Conservation (phyloP, 2,797 vertebrate genomes). For the Galaxias olidus region DNA sequence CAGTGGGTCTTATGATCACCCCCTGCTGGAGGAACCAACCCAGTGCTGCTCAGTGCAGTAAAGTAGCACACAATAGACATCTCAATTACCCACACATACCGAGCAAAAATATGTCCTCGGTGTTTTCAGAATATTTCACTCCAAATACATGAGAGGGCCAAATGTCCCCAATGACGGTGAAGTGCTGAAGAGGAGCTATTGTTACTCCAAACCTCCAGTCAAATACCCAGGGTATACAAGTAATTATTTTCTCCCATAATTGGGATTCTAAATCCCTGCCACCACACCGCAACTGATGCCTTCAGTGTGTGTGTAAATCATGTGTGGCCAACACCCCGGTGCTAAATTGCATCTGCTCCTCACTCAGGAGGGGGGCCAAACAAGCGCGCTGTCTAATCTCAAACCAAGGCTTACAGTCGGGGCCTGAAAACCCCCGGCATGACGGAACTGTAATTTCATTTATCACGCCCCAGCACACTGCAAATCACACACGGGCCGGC, state of each 20-base stretch:
- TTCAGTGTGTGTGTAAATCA: constrained; percentile 34
- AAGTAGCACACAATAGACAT: constrained; percentile 6
- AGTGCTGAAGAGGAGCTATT: constrained; percentile 11
- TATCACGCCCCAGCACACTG: constrained; percentile 51
- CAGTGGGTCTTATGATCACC: constrained; percentile 34
- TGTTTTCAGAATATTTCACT: background rate
- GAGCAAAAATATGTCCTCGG: constrained; percentile 1
- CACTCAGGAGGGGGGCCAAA: constrained; percentile 7
- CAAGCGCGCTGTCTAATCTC: constrained; percentile 20
- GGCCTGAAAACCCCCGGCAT: constrained; percentile 47
- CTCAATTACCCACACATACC: constrained; percentile 12
- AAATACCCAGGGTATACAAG: constrained; percentile 19
- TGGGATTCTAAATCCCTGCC: constrained; percentile 35
- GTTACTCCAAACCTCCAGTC: constrained; percentile 17
- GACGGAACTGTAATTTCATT: constrained; percentile 62
- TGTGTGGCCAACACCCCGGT: constrained; percentile 4
- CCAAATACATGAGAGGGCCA: background rate
- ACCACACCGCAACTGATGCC: constrained; percentile 48
- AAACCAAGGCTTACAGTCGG: constrained; percentile 31
- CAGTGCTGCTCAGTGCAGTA: constrained; percentile 14
- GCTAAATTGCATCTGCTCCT: constrained; percentile 40
- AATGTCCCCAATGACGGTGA: background rate
- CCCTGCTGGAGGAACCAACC: constrained; percentile 39
- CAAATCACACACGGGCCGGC: constrained; percentile 57
- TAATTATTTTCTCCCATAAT: constrained; percentile 29